A percentile compares a stretch with the other conserved stretches of the same genome.
These are phyloP conservation scores for Mnemiopsis leidyi DNA, from an alignment of 37 sponge, comb jelly and placozoan genomes.

Conservation along the genomic window DNA sequence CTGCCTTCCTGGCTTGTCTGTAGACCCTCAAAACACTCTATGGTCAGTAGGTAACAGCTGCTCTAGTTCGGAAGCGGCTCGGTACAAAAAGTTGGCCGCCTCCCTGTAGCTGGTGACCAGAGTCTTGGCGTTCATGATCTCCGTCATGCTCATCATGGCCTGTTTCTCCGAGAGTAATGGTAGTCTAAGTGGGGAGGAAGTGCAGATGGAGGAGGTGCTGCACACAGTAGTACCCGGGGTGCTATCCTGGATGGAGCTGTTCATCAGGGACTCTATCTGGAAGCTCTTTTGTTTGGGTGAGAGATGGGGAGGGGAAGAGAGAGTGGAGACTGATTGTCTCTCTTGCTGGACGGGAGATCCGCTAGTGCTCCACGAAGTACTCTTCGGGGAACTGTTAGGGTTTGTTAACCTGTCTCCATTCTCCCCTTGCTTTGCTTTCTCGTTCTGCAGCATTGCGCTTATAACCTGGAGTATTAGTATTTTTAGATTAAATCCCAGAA, in stretches of 20 bases:
- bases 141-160: constrained; percentile 29
- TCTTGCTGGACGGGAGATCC: background rate
- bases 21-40: constrained; percentile 57
- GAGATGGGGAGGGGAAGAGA: background rate
- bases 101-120: constrained; percentile 62
- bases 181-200: background rate
- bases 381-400: background rate
- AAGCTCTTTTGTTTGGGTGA: constrained; percentile 46
- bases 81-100: constrained; percentile 59
- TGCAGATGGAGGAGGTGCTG: too few species aligned
- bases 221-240: background rate
- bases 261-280: constrained; percentile 64
- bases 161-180: background rate
- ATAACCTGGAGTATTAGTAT: constrained; percentile 9
- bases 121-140: constrained; percentile 63
- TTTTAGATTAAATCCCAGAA: background rate
- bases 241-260: background rate
- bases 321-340: background rate
- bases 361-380: background rate
- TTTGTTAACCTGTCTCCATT: background rate
- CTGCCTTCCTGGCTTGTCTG: too few species aligned
- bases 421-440: background rate
- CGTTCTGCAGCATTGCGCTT: constrained; percentile 28
- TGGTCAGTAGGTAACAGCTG: constrained; percentile 40
- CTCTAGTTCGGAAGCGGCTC: constrained; percentile 45